Conservation (phyloP, 2,113 vertebrate species). For the Furnarius figulus region DNA sequence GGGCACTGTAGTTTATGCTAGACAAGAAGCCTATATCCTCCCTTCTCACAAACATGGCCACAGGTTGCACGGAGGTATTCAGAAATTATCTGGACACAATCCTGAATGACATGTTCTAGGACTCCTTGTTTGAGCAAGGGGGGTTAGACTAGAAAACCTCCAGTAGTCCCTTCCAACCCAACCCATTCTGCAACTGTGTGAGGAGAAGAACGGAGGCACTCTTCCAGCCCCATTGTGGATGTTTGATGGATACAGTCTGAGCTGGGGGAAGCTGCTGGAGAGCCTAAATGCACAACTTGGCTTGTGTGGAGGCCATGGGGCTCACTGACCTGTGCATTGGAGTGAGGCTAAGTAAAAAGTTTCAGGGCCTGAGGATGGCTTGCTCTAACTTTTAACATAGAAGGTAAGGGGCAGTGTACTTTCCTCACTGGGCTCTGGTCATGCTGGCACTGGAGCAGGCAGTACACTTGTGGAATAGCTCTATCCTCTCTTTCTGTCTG, state of each 20-base stretch:
- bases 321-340: background rate
- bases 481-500: background rate
- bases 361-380: background rate
- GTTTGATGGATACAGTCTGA: background rate
- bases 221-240: background rate
- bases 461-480: fast-evolving
- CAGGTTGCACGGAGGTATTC: background rate
- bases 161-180: background rate
- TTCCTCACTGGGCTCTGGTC: background rate
- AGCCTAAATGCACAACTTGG: background rate
- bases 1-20: background rate
- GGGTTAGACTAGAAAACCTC: background rate
- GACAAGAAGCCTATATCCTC: background rate
- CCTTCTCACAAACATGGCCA: background rate
- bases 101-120: background rate
- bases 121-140: background rate
- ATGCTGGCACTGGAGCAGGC: background rate
- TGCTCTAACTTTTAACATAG: background rate
- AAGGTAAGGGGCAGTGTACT: background rate
- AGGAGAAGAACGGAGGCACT: background rate
- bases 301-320: background rate
- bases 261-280: background rate
- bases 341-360: background rate
- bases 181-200: background rate
- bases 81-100: background rate